Base-by-base conservation (phyloP, 1,140 invertebrate species). In the Arion vulgaris region DNA sequence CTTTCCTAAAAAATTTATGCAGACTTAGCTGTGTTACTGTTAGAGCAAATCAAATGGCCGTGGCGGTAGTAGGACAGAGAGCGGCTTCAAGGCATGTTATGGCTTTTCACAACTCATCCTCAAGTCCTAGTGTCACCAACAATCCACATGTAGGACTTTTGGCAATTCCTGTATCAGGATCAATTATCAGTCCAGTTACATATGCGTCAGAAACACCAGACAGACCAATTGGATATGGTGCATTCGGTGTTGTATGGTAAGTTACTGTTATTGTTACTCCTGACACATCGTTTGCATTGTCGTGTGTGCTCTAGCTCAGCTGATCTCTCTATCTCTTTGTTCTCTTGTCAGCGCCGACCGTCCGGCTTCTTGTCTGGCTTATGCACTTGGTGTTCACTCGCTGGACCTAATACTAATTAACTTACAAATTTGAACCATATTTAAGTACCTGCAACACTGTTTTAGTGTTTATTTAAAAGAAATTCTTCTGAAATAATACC, bases 221-320 rank as follows among this genome's bases (percentile, higher is more conserved):
- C 94, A 95, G 98, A 93, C 98, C 98, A 83, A 99, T 99, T 92
- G 98, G 98, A 87, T 99, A 99, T 92, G 98, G 98, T 91, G 98
- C 98, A 87, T 99, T 99, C 93, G 98, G 98, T 90, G 98, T 99
- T 89, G 98, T 99, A 88, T 99, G 98, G 98, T 99, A 93, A 97
- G 97, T 95, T 81, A 32, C 23, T 23, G 23, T n/a, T 23, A 57
- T 23, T 45, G 41, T 28, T 36, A 13, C 19, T 73, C 71, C n/a
- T 39, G 32, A 39, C 41, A 41, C 41, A 39, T 7, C 41, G 7
- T 73, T 19, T 39, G 19, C 26, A 9, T 39, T 49, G 9, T 26
- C 13, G 15, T 39, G 34, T 73, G 38, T 73, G 38, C 23, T 73
- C 28, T 2, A 41, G 23, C 38, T 39, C 41, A 49, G 71, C 71